These are phyloP conservation scores for Drosophila histrio DNA, from an alignment of 2,888 invertebrate genomes.

Conservation along the genomic window DNA sequence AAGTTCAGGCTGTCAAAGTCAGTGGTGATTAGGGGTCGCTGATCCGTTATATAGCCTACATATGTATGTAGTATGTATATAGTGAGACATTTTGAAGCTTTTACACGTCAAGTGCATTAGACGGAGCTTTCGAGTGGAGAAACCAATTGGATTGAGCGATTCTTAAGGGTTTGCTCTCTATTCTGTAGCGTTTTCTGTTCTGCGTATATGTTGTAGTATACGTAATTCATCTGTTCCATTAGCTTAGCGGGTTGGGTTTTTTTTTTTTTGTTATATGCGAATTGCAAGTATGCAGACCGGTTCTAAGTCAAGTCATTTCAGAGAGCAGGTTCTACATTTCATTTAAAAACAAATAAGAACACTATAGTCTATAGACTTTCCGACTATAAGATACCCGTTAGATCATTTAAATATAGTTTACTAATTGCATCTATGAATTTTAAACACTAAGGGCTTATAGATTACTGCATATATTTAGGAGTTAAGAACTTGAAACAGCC, in stretches of 20 bases:
- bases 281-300: conserved; percentile 53
- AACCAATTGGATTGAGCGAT: conserved; percentile 6
- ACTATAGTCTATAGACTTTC: neutral
- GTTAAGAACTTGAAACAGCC: no score
- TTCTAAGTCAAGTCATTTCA: conserved; percentile 42
- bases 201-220: conserved; percentile 16
- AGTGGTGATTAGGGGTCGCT: conserved; percentile 1
- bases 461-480: neutral
- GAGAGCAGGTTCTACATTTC: conserved; percentile 69
- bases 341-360: conserved; percentile 13
- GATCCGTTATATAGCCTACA: conserved; percentile 2
- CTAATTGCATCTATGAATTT: neutral
- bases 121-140: neutral
- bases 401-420: neutral
- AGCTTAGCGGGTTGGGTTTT: conserved; percentile 8
- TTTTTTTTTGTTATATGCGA: conserved; percentile 1
- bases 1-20: conserved; percentile 10
- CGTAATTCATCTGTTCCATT: neutral
- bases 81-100: conserved; percentile 2
- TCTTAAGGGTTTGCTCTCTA: conserved; percentile 7
- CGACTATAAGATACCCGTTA: neutral
- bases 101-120: neutral
- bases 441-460: neutral
- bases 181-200: neutral
- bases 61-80: no score